These are phyloP conservation scores for Drosophila ercepeae DNA, from an alignment of 1,140 invertebrate species.

Conservation along the genomic window DNA sequence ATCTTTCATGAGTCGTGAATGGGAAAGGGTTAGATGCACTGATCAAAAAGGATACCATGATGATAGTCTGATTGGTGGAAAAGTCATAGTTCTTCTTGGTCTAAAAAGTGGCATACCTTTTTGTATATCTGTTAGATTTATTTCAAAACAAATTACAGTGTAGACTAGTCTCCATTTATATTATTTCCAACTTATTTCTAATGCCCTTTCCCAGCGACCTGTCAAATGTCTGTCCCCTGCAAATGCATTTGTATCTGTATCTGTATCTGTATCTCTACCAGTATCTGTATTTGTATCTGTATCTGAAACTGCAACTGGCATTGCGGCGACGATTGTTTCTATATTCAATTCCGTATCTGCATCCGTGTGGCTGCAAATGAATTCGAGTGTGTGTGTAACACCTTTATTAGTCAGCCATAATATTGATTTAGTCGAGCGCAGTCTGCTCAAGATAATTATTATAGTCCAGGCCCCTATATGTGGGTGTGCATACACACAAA, in stretches of 20 bases:
- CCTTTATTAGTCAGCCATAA: conserved; percentile 69
- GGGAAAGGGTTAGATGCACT: not conserved
- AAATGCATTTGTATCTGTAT: conserved; percentile 28
- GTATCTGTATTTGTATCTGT: conserved; percentile 9
- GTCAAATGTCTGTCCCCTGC: conserved; percentile 36
- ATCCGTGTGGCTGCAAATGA: conserved; percentile 5
- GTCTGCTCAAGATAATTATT: conserved; percentile 76
- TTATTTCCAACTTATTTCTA: conserved; percentile 48
- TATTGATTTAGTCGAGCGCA: conserved; percentile 79
- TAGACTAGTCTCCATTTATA: conserved; percentile 21
- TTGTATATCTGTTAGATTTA: not conserved
- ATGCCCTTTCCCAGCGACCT: conserved; percentile 39
- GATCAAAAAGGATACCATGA: not conserved
- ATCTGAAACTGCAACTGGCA: conserved; percentile 5
- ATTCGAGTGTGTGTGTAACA: conserved; percentile 37
- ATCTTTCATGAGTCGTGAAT: conserved; percentile 5
- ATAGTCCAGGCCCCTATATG: conserved; percentile 18
- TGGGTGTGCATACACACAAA: conserved; percentile 17
- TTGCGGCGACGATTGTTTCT: conserved; percentile 25
- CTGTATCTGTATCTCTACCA: conserved; percentile 13
- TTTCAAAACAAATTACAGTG: conserved; percentile 4
- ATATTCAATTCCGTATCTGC: conserved; percentile 30
- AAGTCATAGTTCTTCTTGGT: too few relatives aligned
- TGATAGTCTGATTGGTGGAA: too few relatives aligned
- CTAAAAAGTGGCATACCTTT: too few relatives aligned